A percentile compares a stretch with the other conserved stretches of the same genome.
phyloP scores from a whole-genome alignment of 2,797 vertebrate genomes.

The Valencia hispanica region DNA sequence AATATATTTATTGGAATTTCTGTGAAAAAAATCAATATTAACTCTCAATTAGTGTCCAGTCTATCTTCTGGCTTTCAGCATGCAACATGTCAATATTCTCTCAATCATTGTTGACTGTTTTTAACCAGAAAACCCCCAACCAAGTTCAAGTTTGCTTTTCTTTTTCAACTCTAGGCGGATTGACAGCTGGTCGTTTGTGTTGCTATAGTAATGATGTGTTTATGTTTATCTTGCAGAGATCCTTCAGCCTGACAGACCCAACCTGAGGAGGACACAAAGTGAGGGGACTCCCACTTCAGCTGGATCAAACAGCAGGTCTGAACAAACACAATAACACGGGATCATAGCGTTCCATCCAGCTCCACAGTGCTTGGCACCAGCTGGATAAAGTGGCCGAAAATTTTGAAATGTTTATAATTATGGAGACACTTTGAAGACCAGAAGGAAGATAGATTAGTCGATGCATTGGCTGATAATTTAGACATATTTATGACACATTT shows the following conservation, averaged over 20 bases:
- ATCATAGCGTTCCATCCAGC: background rate
- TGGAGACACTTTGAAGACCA: background rate
- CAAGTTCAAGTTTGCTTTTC: background rate
- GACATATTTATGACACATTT: background rate
- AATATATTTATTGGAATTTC: background rate
- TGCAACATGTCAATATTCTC: background rate
- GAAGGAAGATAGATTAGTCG: no score
- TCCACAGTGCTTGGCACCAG: background rate
- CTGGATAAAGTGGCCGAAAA: background rate
- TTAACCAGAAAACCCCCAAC: background rate
- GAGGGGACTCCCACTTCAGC: slow-evolving; percentile 70
- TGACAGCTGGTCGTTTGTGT: background rate
- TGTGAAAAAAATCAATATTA: background rate
- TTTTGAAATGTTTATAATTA: background rate
- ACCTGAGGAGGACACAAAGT: slow-evolving; percentile 77
- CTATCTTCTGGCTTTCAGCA: background rate
- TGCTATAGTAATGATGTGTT: background rate
- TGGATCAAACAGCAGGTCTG: slow-evolving; percentile 69
- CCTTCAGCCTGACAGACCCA: slow-evolving; percentile 73
- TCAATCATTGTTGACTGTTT: background rate
- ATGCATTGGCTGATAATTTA: background rate
- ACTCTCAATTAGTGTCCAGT: background rate
- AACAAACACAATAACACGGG: background rate
- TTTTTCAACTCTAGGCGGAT: background rate
- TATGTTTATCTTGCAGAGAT: slow-evolving; percentile 69